phyloP scores from a whole-genome alignment of 23 tunicate genomes.

The Trididemnum miniatum region DNA sequence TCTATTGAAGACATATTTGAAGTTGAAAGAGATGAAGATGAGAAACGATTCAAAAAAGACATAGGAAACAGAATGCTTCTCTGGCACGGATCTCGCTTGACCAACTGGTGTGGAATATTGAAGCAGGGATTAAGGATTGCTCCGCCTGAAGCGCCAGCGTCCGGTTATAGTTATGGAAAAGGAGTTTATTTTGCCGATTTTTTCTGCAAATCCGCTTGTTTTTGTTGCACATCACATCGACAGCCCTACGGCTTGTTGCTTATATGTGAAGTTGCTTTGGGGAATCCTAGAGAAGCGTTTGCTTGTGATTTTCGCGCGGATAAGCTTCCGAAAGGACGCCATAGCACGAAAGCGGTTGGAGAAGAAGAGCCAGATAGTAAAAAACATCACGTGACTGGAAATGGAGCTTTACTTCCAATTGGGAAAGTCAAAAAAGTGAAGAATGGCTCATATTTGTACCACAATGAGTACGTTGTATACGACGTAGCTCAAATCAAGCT shows the following conservation, averaged over 20 bases:
- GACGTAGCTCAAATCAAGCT: slow-evolving; percentile 63
- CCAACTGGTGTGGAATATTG: slow-evolving; percentile 82
- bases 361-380: slow-evolving; percentile 37
- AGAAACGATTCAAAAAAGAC: slow-evolving; percentile 35
- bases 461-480: slow-evolving; percentile 81
- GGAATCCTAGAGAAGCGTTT: slow-evolving; percentile 37
- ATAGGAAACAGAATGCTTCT: slow-evolving; percentile 65
- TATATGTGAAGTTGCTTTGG: slow-evolving; percentile 79
- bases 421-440: slow-evolving; percentile 46
- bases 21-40: slow-evolving; percentile 36
- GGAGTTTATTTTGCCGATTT: slow-evolving; percentile 84
- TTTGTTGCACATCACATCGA: slow-evolving; percentile 35
- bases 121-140: slow-evolving; percentile 76
- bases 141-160: slow-evolving; percentile 74
- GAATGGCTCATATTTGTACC: slow-evolving; percentile 10
- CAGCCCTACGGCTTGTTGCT: slow-evolving; percentile 62
- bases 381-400: neutral
- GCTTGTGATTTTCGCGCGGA: slow-evolving; percentile 44
- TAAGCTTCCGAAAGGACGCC: slow-evolving; percentile 50
- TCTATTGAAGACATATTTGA: slow-evolving; percentile 48
- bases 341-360: slow-evolving; percentile 67
- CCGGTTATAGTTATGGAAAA: slow-evolving; percentile 83
- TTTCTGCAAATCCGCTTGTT: slow-evolving; percentile 75
- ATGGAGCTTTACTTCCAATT: slow-evolving; percentile 50
- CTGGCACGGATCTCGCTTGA: slow-evolving; percentile 84